Evolutionary conservation across 2,797 vertebrate genomes (phyloP), one percentile per base, ranked within the genome.

Genomic region (Haliaeetus vocifer): DNA sequence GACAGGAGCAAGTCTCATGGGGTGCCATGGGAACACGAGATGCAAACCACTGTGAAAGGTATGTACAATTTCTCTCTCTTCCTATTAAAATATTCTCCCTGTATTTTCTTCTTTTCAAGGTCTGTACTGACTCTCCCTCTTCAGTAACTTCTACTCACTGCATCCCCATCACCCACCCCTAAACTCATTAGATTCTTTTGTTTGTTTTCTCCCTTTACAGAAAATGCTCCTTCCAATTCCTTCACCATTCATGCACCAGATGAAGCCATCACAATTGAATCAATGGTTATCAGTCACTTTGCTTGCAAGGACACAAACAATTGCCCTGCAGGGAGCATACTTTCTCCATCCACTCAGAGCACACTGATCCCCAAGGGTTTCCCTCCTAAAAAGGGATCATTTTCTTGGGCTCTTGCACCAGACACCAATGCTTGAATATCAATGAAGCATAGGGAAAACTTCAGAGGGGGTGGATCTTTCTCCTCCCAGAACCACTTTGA

Each of bases 201-300:
- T 35, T 35, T 35, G 35, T 49, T 91, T 74, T 73, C 66, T 81
- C 18, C 13, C 22, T 52, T 94, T 50, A 59, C 25, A 79, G 31
- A 91, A 88, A 66, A 67, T 1, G 3, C 1, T 79, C 35, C 40
- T 80, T 67, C 71, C 45, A 59, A n/a, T 29, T 63, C 21, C 42
- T 28, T 85, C 31, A 42, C 7, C 9, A 15, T 16, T 71, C 50
- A 45, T 23, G 50, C 50, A 80, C 6, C 42, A 75, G 56, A 49
- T 0, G 0, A 5, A 59, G 55, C 15, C 11, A 5, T 58, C n/a
- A 21, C 2, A 3, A 68, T 2, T 28, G 28, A 52, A 72, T 42
- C 31, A 29, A 35, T 23, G 45, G 10, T 65, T 65, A 58, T 58
- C 67, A 68, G 29, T 29, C 28, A 37, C 35, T 53, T 52, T 15